A percentile compares a stretch with the other conserved stretches of the same genome.
phyloP scores from a whole-genome alignment of 2,797 vertebrate species.

The Rhinatrema bivittatum region DNA sequence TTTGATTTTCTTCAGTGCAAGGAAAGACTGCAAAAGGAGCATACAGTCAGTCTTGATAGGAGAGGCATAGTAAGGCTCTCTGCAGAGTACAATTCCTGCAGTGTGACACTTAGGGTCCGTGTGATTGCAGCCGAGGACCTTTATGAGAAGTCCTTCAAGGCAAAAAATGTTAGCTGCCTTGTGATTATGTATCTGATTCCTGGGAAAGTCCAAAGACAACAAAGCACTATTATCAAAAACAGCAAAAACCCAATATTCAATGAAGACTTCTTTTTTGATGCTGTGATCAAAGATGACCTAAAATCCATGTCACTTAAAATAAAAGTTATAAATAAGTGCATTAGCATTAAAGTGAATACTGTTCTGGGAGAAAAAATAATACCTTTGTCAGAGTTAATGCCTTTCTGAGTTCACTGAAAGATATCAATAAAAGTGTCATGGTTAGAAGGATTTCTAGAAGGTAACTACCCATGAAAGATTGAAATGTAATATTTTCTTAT shows the following conservation, averaged over 20 bases:
- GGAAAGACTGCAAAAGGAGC: conserved; percentile 39
- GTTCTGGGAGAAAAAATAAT: conserved; percentile 41
- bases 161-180: conserved; percentile 34
- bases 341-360: conserved; percentile 31
- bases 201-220: conserved; percentile 51
- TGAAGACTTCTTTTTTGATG: conserved; percentile 59
- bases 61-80: conserved; percentile 41
- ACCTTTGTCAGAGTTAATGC: conserved; percentile 42
- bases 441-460: too few species aligned
- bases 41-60: conserved; percentile 41
- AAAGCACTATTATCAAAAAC: conserved; percentile 49
- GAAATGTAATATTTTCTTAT: too few species aligned
- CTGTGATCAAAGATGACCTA: conserved; percentile 37
- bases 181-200: conserved; percentile 50
- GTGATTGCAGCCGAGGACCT: conserved; percentile 51
- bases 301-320: conserved; percentile 40
- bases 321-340: conserved; percentile 52
- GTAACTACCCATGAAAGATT: too few species aligned
- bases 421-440: too few species aligned
- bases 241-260: conserved; percentile 49
- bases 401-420: background rate
- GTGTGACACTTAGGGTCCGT: conserved; percentile 36
- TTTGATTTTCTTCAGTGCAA: conserved; percentile 46
- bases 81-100: conserved; percentile 24
- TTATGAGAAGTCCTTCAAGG: conserved; percentile 14